Evolutionary conservation across 2,888 invertebrate genomes (phyloP).

Genomic region (Calameuta filiformis): DNA sequence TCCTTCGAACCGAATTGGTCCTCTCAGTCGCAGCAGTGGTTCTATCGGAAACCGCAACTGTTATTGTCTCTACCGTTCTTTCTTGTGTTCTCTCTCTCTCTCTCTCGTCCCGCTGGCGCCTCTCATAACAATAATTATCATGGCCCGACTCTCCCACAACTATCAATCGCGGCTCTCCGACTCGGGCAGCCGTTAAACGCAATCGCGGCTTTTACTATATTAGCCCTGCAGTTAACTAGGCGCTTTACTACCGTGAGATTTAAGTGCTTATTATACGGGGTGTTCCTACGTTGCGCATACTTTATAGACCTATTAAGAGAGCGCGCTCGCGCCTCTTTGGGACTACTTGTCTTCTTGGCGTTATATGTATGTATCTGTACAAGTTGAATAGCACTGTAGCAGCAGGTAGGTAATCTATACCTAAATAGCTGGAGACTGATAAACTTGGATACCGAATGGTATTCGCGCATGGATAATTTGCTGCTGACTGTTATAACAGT

Average conservation of each 20-base stretch:
- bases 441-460: not conserved
- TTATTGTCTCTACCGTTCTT: slow-evolving; percentile 22
- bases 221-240: slow-evolving; percentile 6
- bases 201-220: slow-evolving; percentile 17
- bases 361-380: not conserved
- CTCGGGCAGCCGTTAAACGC: slow-evolving; percentile 14
- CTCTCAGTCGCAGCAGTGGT: slow-evolving; percentile 5
- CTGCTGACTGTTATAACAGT: not conserved
- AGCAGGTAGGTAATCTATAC: not conserved
- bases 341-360: not conserved
- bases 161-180: slow-evolving; percentile 18
- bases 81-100: slow-evolving; percentile 4
- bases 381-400: not conserved
- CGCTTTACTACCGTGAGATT: slow-evolving; percentile 8
- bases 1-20: slow-evolving; percentile 13
- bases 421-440: not conserved
- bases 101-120: slow-evolving; percentile 48
- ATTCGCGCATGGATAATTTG: not conserved
- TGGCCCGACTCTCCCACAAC: slow-evolving; percentile 28
- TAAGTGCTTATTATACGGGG: slow-evolving; percentile 7
- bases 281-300: slow-evolving; percentile 4
- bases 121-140: slow-evolving; percentile 55
- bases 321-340: slow-evolving; percentile 1
- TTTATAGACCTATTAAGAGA: slow-evolving; percentile 1
- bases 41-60: slow-evolving; percentile 19